These are phyloP conservation scores for Pseudochirops corinnae DNA, from an alignment of 2,797 vertebrate genomes.

Conservation along the genomic window DNA sequence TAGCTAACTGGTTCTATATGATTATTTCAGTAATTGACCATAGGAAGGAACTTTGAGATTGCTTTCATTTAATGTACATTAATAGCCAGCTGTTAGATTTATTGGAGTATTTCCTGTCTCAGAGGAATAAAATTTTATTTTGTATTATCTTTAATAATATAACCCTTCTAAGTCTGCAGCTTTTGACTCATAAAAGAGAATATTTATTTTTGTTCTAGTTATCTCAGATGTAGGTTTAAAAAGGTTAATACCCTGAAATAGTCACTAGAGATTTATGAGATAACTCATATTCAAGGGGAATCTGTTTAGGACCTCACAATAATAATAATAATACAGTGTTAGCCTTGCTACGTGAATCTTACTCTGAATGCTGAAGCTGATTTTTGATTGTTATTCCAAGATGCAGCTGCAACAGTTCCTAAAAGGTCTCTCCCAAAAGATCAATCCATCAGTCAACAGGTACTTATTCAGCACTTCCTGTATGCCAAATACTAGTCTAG, in stretches of 20 bases:
- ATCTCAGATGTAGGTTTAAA: conserved; percentile 30
- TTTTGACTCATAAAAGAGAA: conserved; percentile 45
- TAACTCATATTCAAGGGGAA: conserved; percentile 13
- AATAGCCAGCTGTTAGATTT: conserved; percentile 5
- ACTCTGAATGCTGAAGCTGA: not conserved
- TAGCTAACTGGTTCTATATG: not conserved
- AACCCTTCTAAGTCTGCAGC: conserved; percentile 7
- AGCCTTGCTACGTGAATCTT: not conserved
- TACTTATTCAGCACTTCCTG: too few relatives aligned
- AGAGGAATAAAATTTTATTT: conserved; percentile 17
- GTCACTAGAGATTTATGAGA: not conserved
- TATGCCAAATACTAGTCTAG: not conserved
- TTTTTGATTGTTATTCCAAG: conserved; percentile 32
- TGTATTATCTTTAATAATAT: not conserved
- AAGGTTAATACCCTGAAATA: conserved; percentile 23
- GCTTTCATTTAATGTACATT: not conserved
- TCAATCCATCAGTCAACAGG: not conserved
- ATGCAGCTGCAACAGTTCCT: conserved; percentile 22
- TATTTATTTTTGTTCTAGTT: conserved; percentile 57
- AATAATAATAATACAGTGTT: conserved; percentile 18
- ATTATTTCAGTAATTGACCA: conserved; percentile 32
- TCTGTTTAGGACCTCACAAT: conserved; percentile 1
- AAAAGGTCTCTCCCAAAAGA: conserved; percentile 35
- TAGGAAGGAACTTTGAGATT: not conserved
- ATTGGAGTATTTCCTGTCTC: conserved; percentile 1